Conservation (phyloP, 2,888 invertebrate species). For the Sipha maydis region DNA sequence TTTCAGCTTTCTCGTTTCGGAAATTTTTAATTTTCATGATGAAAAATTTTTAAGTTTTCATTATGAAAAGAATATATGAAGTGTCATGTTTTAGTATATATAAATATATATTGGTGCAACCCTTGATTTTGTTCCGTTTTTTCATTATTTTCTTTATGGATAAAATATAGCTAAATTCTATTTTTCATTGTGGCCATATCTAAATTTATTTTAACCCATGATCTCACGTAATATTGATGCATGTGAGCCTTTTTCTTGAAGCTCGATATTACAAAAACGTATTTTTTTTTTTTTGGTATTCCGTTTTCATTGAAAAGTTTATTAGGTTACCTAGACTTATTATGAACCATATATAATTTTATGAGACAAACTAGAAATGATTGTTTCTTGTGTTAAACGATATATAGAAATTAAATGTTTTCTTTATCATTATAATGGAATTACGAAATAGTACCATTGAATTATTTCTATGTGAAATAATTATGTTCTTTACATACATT, state of each 20-base stretch:
- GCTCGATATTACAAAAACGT: not conserved
- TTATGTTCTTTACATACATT: no score
- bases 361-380: not conserved
- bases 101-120: not conserved
- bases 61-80: not conserved
- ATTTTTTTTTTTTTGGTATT: not conserved
- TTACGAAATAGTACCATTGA: no score
- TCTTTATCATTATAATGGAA: no score
- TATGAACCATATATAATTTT: not conserved
- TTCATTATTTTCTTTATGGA: not conserved
- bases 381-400: not conserved
- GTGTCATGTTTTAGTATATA: not conserved
- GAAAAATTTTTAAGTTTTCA: conserved; percentile 33
- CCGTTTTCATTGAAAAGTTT: not conserved
- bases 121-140: not conserved
- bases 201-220: not conserved
- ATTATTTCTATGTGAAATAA: no score
- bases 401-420: no score
- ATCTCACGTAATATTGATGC: not conserved
- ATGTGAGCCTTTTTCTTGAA: not conserved
- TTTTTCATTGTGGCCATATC: not conserved
- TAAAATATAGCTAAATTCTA: not conserved
- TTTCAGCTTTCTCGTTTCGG: not conserved
- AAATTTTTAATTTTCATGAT: not conserved
- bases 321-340: no score